A percentile compares a stretch with the other conserved stretches of the same genome.
phyloP scores from a whole-genome alignment of 1,140 invertebrate genomes.

The Dolichoris vasculosae region DNA sequence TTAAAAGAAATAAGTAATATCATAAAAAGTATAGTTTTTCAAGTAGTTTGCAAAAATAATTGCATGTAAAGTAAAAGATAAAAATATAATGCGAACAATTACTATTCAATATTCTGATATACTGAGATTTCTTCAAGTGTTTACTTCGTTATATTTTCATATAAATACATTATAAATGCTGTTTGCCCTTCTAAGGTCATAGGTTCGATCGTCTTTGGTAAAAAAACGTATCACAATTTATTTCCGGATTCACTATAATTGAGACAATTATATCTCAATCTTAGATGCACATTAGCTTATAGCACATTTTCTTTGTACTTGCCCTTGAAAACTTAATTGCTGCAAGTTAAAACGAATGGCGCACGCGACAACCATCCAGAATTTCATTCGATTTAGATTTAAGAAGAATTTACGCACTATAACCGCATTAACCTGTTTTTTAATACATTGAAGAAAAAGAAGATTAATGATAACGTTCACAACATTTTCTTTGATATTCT shows the following conservation, averaged over 20 bases:
- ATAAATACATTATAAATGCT: constrained; percentile 50
- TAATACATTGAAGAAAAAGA: no score
- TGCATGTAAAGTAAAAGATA: not conserved
- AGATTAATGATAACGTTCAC: no score
- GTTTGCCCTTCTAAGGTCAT: constrained; percentile 64
- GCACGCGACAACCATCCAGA: constrained; percentile 22
- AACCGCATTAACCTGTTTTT: not conserved
- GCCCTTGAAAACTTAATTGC: constrained; percentile 43
- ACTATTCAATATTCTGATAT: not conserved
- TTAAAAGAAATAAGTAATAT: no score
- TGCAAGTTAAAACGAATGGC: constrained; percentile 43
- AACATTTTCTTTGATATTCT: no score
- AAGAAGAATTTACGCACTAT: constrained; percentile 45
- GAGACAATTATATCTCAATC: no score
- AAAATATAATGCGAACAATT: not conserved
- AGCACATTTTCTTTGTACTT: not conserved
- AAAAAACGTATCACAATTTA: constrained; percentile 62
- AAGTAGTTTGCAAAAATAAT: no score
- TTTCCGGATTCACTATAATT: constrained; percentile 60
- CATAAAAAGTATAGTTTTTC: no score
- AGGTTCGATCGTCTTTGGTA: constrained; percentile 64
- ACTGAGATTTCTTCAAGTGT: not conserved
- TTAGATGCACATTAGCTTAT: constrained; percentile 15
- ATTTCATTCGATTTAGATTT: no score
- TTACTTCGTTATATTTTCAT: not conserved